Conservation (phyloP, 1,140 invertebrate species). For the Magallana ariakensis region DNA sequence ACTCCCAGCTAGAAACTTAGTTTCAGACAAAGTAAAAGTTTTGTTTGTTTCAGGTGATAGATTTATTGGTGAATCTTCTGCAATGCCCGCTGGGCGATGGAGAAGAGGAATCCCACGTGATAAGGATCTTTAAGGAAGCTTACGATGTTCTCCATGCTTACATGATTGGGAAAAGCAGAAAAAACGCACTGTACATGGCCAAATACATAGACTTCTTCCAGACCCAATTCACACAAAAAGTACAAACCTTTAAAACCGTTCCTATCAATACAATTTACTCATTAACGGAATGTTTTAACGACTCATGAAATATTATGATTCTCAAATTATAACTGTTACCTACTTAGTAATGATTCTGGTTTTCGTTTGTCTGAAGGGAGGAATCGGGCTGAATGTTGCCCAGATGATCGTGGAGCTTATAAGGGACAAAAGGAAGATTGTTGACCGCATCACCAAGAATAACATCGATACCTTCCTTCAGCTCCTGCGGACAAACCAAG, state of each 20-base stretch:
- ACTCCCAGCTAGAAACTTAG: no score
- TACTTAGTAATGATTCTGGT: background rate
- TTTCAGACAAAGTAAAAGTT: background rate
- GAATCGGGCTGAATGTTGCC: slow-evolving; percentile 79
- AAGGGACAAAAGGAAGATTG: slow-evolving; percentile 78
- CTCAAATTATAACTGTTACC: no score
- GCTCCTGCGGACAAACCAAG: slow-evolving; percentile 75
- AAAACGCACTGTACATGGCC: slow-evolving; percentile 80
- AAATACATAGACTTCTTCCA: slow-evolving; percentile 81
- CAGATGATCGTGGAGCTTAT: slow-evolving; percentile 80
- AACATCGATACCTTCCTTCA: slow-evolving; percentile 78
- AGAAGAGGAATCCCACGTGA: slow-evolving; percentile 76
- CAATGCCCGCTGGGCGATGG: slow-evolving; percentile 74
- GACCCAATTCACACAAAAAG: slow-evolving; percentile 78
- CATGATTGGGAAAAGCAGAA: slow-evolving; percentile 79
- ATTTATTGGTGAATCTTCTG: slow-evolving; percentile 77
- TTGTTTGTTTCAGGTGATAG: slow-evolving; percentile 72
- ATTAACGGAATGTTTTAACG: no score
- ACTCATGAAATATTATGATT: no score
- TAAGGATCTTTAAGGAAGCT: slow-evolving; percentile 75
- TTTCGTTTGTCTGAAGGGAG: slow-evolving; percentile 70
- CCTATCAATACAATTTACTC: no score
- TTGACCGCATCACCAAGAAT: slow-evolving; percentile 76
- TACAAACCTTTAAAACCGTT: slow-evolving; percentile 34
- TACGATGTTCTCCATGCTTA: slow-evolving; percentile 79